These are phyloP conservation scores for Notospermus geniculatus DNA, from an alignment of 1,140 invertebrate species.

Conservation along the genomic window DNA sequence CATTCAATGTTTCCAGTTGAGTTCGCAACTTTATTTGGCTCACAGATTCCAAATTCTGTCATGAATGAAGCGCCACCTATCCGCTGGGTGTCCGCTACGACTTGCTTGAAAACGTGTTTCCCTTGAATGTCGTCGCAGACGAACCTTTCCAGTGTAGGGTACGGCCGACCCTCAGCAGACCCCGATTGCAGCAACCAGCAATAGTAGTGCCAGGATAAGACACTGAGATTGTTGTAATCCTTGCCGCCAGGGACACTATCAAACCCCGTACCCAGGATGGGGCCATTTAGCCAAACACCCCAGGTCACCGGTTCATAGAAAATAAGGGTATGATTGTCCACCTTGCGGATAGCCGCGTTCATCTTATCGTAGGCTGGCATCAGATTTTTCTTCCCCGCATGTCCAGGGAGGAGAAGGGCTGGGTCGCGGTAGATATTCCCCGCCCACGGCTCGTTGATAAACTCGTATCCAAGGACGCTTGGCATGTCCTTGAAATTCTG, in stretches of 20 bases:
- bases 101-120: conserved; percentile 16
- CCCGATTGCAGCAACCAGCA: conserved; percentile 34
- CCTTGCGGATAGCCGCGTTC: conserved; percentile 25
- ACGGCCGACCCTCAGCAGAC: conserved; percentile 7
- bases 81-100: conserved; percentile 14
- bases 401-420: conserved; percentile 29
- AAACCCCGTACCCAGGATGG: conserved; percentile 31
- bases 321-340: conserved; percentile 30
- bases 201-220: conserved; percentile 37
- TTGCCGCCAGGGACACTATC: conserved; percentile 26
- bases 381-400: conserved; percentile 30
- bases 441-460: conserved; percentile 42
- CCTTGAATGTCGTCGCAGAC: conserved; percentile 31
- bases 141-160: conserved; percentile 15
- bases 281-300: conserved; percentile 26
- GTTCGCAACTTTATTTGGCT: conserved; percentile 22
- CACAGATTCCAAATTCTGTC: conserved; percentile 38
- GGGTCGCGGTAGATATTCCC: conserved; percentile 32
- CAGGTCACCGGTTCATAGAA: conserved; percentile 43
- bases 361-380: conserved; percentile 31
- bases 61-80: conserved; percentile 31
- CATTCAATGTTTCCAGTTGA: conserved; percentile 29
- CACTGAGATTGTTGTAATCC: conserved; percentile 20
- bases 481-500: conserved; percentile 21
- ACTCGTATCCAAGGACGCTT: conserved; percentile 34